Evolutionary conservation across 1,140 invertebrate species (phyloP).

Genomic region (Drosophila melanica): DNA sequence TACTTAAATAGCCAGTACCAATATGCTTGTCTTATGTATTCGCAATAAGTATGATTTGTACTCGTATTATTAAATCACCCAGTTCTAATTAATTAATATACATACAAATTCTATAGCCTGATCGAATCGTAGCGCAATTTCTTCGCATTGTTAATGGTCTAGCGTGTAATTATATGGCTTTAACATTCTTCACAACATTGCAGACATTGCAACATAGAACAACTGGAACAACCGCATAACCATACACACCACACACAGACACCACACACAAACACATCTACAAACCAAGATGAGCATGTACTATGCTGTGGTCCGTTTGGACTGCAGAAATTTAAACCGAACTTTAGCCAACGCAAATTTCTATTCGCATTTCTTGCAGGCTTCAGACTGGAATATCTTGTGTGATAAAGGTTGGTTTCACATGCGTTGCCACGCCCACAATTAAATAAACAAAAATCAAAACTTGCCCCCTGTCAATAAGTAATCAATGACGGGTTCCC

Average conservation of each 20-base stretch:
- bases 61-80: slow-evolving; percentile 32
- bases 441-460: slow-evolving; percentile 1
- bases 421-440: slow-evolving; percentile 46
- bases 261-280: slow-evolving; percentile 36
- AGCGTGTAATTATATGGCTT: slow-evolving; percentile 53
- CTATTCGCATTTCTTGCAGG: slow-evolving; percentile 80
- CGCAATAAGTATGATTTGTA: slow-evolving; percentile 47
- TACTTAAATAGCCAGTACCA: slow-evolving; percentile 20
- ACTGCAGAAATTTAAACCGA: slow-evolving; percentile 53
- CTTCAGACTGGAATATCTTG: slow-evolving; percentile 83
- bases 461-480: not conserved
- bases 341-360: slow-evolving; percentile 71
- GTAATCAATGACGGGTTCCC: not conserved
- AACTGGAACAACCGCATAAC: slow-evolving; percentile 29
- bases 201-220: slow-evolving; percentile 35
- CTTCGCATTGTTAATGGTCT: slow-evolving; percentile 44
- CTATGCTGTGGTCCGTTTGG: slow-evolving; percentile 50
- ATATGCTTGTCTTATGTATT: slow-evolving; percentile 45
- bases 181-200: slow-evolving; percentile 50
- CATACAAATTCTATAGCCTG: slow-evolving; percentile 30
- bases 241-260: slow-evolving; percentile 18
- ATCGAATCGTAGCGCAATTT: slow-evolving; percentile 46
- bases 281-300: slow-evolving; percentile 53
- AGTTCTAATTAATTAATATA: slow-evolving; percentile 23
- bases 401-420: slow-evolving; percentile 82